A percentile compares a stretch with the other conserved stretches of the same genome.
These are phyloP conservation scores for Thymelicus sylvestris DNA, from an alignment of 2,888 invertebrate species.

Conservation along the genomic window DNA sequence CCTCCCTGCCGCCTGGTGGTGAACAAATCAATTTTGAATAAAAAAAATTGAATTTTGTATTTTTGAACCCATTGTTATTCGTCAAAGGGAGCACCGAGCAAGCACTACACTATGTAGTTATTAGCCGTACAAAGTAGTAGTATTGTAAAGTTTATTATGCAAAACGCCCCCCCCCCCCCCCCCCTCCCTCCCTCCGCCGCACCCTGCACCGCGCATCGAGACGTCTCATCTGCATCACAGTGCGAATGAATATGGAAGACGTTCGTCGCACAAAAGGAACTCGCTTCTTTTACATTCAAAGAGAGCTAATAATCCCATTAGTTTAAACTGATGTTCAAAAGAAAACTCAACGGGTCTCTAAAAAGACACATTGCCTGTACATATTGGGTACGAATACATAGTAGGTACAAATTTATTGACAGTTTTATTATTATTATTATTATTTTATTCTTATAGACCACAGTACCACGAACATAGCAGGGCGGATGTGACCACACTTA, in stretches of 20 bases:
- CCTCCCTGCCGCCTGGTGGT: too few relatives aligned
- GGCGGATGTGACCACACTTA: too few relatives aligned
- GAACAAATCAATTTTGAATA: too few relatives aligned
- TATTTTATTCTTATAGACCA: too few relatives aligned
- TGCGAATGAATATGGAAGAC: conserved; percentile 29
- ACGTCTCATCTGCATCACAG: conserved; percentile 21
- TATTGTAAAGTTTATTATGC: conserved; percentile 5
- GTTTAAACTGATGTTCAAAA: background rate
- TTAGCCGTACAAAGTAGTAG: background rate
- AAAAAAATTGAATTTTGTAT: too few relatives aligned
- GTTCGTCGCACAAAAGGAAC: background rate
- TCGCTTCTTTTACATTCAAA: conserved; percentile 4
- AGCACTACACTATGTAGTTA: background rate
- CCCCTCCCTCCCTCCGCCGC: background rate
- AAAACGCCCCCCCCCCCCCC: background rate
- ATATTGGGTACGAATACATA: too few relatives aligned
- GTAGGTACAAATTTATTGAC: too few relatives aligned
- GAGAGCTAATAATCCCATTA: background rate
- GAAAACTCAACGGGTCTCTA: background rate
- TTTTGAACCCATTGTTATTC: too few relatives aligned
- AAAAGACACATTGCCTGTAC: background rate
- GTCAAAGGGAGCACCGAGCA: too few relatives aligned
- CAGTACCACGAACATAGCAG: too few relatives aligned
- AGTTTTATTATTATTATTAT: too few relatives aligned
- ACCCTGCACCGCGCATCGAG: too few relatives aligned